phyloP scores from a whole-genome alignment of 2,113 vertebrate species.

The Anarhynchus alexandrinus region DNA sequence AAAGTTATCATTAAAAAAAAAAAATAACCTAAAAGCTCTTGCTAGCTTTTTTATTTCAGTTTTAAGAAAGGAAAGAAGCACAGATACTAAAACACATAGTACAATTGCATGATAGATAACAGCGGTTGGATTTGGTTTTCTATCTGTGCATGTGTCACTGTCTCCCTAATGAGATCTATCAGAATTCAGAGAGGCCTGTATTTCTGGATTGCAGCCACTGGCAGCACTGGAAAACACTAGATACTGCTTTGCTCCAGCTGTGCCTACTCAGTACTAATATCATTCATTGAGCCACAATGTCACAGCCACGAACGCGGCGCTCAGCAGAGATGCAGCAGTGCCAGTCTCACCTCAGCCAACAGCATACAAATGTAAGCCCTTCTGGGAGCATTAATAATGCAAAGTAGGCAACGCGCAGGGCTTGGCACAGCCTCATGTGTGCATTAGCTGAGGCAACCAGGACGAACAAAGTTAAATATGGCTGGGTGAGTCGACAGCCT shows the following conservation, averaged over 20 bases:
- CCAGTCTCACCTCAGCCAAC: neutral
- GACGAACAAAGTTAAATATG: conserved; percentile 5
- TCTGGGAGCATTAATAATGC: conserved; percentile 43
- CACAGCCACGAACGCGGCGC: neutral
- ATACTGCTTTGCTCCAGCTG: conserved; percentile 51
- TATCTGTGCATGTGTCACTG: neutral
- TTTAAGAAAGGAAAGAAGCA: neutral
- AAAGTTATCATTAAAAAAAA: neutral
- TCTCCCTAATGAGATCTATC: neutral
- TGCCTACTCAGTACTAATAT: conserved; percentile 16
- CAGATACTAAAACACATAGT: neutral
- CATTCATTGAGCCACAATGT: neutral
- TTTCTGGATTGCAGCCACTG: neutral
- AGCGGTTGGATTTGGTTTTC: neutral
- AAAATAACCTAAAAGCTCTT: neutral
- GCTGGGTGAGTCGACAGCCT: conserved; percentile 19
- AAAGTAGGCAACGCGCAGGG: neutral
- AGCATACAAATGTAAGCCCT: conserved; percentile 6
- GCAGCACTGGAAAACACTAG: neutral
- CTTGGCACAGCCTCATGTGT: conserved; percentile 17
- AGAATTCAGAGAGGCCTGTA: neutral
- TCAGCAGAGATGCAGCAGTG: neutral
- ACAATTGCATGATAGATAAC: neutral
- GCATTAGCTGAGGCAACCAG: conserved; percentile 30
- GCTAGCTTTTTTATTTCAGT: neutral